phyloP scores from a whole-genome alignment of 2,888 invertebrate species.

The Meteorus colon region DNA sequence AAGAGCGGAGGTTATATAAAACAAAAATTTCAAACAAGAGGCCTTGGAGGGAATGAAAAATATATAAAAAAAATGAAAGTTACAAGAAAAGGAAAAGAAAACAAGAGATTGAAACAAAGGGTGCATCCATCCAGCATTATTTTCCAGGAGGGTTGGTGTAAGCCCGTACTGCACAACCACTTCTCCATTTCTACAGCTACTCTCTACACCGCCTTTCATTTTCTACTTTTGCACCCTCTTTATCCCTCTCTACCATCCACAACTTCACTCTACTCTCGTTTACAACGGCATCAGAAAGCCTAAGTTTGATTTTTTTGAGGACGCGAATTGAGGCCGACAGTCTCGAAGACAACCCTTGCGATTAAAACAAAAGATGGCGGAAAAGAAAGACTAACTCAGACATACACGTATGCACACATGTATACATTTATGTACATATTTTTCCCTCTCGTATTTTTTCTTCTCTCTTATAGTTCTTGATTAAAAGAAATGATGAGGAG shows the following conservation, averaged over 20 bases:
- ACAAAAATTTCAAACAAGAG: neutral
- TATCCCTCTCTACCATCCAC: neutral
- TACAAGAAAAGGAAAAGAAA: neutral
- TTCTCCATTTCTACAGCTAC: conserved; percentile 21
- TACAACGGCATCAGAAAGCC: conserved; percentile 14
- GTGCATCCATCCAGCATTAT: conserved; percentile 64
- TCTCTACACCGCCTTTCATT: conserved; percentile 24
- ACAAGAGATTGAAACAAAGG: conserved; percentile 57
- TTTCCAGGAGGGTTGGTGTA: conserved; percentile 56
- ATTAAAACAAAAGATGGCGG: conserved; percentile 35
- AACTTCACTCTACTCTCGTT: conserved; percentile 6
- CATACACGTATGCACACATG: neutral
- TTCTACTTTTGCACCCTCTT: conserved; percentile 11
- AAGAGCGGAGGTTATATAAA: neutral
- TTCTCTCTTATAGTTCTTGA: conserved; percentile 35
- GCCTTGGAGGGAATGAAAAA: neutral
- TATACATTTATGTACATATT: conserved; percentile 5
- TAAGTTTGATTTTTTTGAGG: conserved; percentile 42
- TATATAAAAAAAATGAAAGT: neutral
- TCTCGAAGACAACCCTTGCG: conserved; percentile 29
- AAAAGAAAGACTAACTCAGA: conserved; percentile 12
- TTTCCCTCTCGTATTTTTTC: conserved; percentile 4
- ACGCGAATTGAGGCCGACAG: conserved; percentile 39
- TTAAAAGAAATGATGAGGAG: conserved; percentile 44
- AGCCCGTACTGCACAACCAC: conserved; percentile 31